Evolutionary conservation across 2,888 invertebrate genomes (phyloP).

Genomic region (Melinaea menophilus): DNA sequence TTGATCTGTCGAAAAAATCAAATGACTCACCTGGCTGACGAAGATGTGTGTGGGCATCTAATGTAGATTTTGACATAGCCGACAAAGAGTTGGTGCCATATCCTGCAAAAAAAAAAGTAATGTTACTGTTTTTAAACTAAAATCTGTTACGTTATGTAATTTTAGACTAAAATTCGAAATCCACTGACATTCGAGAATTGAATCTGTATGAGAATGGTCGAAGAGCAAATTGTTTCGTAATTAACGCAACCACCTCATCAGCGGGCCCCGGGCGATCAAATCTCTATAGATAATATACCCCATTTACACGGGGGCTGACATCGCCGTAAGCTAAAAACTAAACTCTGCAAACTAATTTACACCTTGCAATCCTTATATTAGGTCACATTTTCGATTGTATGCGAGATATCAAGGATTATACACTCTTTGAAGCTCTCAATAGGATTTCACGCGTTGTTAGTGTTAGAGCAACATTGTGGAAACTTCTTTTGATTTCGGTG

Average conservation of each 20-base stretch:
- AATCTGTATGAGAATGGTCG: conserved; percentile 7
- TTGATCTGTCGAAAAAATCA: background rate
- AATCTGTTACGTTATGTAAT: no score
- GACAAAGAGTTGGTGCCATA: conserved; percentile 89
- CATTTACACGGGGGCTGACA: conserved; percentile 39
- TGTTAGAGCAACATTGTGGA: conserved; percentile 69
- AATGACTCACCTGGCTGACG: conserved; percentile 87
- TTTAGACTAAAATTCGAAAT: no score
- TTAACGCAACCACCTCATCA: conserved; percentile 43
- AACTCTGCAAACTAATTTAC: conserved; percentile 32
- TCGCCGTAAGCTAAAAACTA: conserved; percentile 35
- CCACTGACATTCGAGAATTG: no score
- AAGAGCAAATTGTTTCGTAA: conserved; percentile 39
- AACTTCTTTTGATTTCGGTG: conserved; percentile 70
- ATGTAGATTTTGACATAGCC: conserved; percentile 88
- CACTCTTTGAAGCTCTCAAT: conserved; percentile 72
- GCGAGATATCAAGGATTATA: conserved; percentile 44
- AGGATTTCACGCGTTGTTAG: conserved; percentile 75
- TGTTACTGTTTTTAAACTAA: background rate
- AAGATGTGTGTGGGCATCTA: conserved; percentile 93
- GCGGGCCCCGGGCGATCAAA: conserved; percentile 35
- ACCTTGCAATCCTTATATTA: conserved; percentile 25
- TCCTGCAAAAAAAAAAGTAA: conserved; percentile 79
- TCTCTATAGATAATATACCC: conserved; percentile 43
- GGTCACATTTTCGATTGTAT: conserved; percentile 25